These are phyloP conservation scores for Spizella passerina DNA, from an alignment of 2,797 vertebrate species.

Conservation along the genomic window DNA sequence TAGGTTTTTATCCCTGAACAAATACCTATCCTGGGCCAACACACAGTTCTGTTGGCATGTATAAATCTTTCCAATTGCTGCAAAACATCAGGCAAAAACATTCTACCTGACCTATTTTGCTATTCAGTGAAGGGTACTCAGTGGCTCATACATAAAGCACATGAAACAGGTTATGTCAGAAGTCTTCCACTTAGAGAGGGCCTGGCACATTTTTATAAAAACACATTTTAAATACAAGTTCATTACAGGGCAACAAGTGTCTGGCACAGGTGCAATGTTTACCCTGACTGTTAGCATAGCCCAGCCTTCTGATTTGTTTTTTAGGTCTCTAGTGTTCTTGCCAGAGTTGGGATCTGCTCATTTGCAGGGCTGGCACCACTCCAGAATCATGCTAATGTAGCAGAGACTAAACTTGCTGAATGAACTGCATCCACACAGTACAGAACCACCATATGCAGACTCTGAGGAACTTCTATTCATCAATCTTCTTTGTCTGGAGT, in stretches of 20 bases:
- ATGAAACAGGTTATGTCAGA: slow-evolving; percentile 20
- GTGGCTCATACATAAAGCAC: slow-evolving; percentile 21
- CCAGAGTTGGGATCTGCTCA: background rate
- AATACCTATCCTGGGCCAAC: slow-evolving; percentile 27
- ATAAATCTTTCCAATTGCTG: slow-evolving; percentile 48
- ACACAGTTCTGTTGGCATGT: background rate
- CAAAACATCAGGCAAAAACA: slow-evolving; percentile 54
- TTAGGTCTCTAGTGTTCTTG: background rate
- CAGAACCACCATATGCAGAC: background rate
- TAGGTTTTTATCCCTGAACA: slow-evolving; percentile 21
- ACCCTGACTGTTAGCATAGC: slow-evolving; percentile 21
- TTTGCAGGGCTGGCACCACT: background rate
- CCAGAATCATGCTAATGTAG: background rate
- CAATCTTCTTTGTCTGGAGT: background rate
- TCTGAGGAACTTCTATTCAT: background rate
- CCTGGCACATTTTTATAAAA: slow-evolving; percentile 4
- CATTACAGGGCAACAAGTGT: background rate
- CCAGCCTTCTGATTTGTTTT: background rate
- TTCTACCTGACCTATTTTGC: slow-evolving; percentile 43
- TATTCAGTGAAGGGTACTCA: slow-evolving; percentile 46
- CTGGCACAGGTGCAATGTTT: background rate
- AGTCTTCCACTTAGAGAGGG: slow-evolving; percentile 46
- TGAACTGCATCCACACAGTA: background rate
- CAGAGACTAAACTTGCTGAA: background rate
- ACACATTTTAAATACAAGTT: background rate